Conservation (phyloP, 2,888 invertebrate genomes). For the Plusia festucae region DNA sequence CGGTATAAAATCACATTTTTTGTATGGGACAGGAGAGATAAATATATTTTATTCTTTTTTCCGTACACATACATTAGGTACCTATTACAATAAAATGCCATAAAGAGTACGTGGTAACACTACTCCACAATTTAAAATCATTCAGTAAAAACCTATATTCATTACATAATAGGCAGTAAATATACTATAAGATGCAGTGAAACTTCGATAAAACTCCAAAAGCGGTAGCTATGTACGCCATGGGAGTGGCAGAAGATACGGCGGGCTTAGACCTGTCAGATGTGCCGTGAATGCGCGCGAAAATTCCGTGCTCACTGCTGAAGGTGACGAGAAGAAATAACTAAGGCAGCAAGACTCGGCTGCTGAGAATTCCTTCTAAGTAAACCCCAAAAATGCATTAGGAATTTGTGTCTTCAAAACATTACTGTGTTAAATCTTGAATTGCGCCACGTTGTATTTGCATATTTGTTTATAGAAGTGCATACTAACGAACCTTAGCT, state of each 20-base stretch:
- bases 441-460: too few species aligned
- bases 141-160: background rate
- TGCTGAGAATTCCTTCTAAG: background rate
- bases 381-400: background rate
- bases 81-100: too few species aligned
- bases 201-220: background rate
- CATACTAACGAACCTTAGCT: too few species aligned
- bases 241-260: conserved; percentile 2
- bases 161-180: background rate
- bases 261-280: background rate
- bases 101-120: too few species aligned
- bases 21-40: too few species aligned
- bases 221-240: background rate
- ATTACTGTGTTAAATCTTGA: background rate
- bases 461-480: too few species aligned
- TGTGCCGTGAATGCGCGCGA: background rate
- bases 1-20: too few species aligned
- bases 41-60: too few species aligned
- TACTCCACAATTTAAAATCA: background rate
- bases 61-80: too few species aligned
- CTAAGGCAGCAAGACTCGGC: background rate
- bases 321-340: conserved; percentile 1
- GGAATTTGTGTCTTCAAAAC: background rate
- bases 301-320: background rate
- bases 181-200: background rate